Base-by-base conservation (phyloP, 2,113 vertebrate genomes). In the Ceyx cyanopectus region DNA sequence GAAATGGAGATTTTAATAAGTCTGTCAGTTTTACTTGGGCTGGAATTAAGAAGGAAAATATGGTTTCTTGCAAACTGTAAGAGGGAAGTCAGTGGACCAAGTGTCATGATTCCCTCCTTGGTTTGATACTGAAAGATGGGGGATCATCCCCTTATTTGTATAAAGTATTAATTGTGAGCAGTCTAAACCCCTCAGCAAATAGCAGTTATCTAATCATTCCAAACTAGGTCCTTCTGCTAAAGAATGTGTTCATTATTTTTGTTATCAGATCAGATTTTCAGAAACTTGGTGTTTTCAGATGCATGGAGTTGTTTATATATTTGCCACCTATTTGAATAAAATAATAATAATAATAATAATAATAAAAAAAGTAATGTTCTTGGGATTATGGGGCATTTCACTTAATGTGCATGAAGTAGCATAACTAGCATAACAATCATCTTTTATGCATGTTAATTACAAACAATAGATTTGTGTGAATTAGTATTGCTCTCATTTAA, bases 201-300 rank as follows among this genome's bases (percentile, higher is more conserved):
- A 53, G 4, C 0, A 0, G 3, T 60, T 60, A 20, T 30, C 20
- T 40, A 26, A 40, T 85, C 1, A 5, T 40, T 54, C 23, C 67
- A 16, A 79, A 56, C 14, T 22, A 37, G 16, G 5, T 30, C 41
- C 61, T 89, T 74, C 46, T 67, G 16, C 19, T 72, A 32, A 75
- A 74, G 43, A 37, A 41, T 9, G 3, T 23, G 4, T 27, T 58
- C 6, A 1, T 69, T 66, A 15, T 10, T 81, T 81, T 40, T 75
- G 1, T 32, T 56, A 16, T 14, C 22, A 54, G 40, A 84, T 29
- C 3, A 24, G 60, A 8, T 50, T 87, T 91, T 87, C 27, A 15
- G 27, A 70, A 70, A 9, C 19, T 48, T 58, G 23, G 12, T 15
- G 13, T 48, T 77, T 81, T 78, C 34, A 74, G 16, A 51, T 60